These are phyloP conservation scores for Eilema caniola DNA, from an alignment of 2,888 invertebrate species.

Conservation along the genomic window DNA sequence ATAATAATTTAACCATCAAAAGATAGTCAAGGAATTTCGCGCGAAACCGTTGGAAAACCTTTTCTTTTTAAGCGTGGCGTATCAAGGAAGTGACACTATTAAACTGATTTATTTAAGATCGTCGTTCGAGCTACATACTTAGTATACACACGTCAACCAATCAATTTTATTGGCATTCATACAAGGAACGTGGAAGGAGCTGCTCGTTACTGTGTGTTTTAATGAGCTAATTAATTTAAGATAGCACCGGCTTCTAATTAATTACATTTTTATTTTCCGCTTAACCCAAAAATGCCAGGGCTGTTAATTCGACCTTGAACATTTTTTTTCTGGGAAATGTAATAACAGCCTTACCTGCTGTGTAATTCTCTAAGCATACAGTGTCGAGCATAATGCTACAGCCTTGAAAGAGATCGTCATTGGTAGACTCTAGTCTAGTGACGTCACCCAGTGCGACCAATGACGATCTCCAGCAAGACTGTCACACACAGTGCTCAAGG, in stretches of 20 bases:
- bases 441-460: too few relatives aligned
- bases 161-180: constrained; percentile 57
- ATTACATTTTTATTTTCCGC: neutral
- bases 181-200: constrained; percentile 50
- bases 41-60: neutral
- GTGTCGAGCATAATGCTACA: too few relatives aligned
- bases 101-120: constrained; percentile 55
- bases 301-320: neutral
- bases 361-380: too few relatives aligned
- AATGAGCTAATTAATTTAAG: neutral
- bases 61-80: constrained; percentile 25
- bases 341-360: neutral
- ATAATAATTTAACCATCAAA: neutral
- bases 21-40: constrained; percentile 5
- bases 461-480: too few relatives aligned
- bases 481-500: too few relatives aligned
- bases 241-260: neutral
- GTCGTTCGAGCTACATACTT: constrained; percentile 28
- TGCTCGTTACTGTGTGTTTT: constrained; percentile 24
- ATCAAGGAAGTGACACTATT: constrained; percentile 56
- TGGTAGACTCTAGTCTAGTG: too few relatives aligned
- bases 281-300: neutral
- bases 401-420: too few relatives aligned
- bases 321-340: neutral
- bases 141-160: constrained; percentile 34